Percentiles rank a stretch among this genome's conserved stretches.
Evolutionary conservation across 2,797 vertebrate genomes (phyloP).

Genomic region (Vultur gryphus): DNA sequence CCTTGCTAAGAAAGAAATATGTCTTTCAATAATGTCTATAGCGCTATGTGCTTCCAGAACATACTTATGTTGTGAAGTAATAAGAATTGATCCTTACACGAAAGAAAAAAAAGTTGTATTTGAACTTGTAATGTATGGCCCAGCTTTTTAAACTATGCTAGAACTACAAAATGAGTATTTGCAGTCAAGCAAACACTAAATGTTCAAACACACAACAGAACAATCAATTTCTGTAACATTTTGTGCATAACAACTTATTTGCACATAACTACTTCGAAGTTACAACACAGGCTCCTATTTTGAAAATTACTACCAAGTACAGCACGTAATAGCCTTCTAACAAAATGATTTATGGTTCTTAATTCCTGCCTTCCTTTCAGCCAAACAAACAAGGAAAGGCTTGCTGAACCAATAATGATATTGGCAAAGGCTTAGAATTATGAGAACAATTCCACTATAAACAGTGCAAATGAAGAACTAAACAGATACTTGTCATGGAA

Average conservation of each 20-base stretch:
- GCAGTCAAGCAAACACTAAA: background rate
- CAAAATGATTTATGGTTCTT: background rate
- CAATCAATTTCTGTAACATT: background rate
- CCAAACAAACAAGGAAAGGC: conserved; percentile 11
- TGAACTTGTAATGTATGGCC: background rate
- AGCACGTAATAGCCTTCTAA: background rate
- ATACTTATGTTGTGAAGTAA: background rate
- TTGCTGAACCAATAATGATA: conserved; percentile 25
- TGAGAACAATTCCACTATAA: background rate
- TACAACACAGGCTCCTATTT: background rate
- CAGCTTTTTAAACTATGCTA: background rate
- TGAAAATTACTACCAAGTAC: background rate
- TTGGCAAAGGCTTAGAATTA: background rate
- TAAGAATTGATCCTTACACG: background rate
- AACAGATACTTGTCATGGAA: background rate
- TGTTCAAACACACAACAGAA: background rate
- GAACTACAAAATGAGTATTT: background rate
- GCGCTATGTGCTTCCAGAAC: background rate
- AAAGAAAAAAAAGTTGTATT: background rate
- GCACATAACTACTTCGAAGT: background rate
- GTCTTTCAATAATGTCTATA: background rate
- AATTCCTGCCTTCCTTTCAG: conserved; percentile 17
- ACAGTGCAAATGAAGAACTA: background rate
- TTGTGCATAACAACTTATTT: background rate
- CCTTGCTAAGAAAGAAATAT: background rate